Conservation (phyloP, 2,797 vertebrate genomes). For the Petrocephalus schoutedeni region DNA sequence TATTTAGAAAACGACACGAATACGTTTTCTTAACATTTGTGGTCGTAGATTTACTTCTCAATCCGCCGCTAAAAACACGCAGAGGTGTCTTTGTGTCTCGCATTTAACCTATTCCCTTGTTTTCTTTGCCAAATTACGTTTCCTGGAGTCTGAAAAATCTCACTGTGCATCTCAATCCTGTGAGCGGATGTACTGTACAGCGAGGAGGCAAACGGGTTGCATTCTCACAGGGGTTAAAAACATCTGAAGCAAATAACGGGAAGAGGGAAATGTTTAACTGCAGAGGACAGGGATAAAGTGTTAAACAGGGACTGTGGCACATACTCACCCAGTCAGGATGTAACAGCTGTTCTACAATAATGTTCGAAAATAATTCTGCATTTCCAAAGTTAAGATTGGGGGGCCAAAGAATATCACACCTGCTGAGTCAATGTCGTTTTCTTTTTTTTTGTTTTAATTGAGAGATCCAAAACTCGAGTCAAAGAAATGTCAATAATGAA, state of each 20-base stretch:
- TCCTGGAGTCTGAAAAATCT: neutral
- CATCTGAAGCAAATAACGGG: neutral
- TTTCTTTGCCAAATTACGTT: neutral
- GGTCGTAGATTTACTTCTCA: conserved; percentile 3
- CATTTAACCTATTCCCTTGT: neutral
- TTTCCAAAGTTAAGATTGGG: conserved; percentile 49
- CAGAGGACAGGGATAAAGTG: neutral
- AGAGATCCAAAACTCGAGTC: conserved; percentile 62
- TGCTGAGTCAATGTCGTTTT: conserved; percentile 67
- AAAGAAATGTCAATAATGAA: conserved; percentile 56
- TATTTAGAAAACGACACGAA: neutral
- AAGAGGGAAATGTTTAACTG: neutral
- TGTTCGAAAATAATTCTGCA: conserved; percentile 36
- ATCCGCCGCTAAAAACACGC: neutral
- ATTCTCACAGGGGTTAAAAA: neutral
- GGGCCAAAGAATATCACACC: conserved; percentile 66
- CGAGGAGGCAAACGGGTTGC: neutral
- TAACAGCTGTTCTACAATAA: conserved; percentile 33
- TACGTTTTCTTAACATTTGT: neutral
- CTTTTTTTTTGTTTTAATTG: conserved; percentile 61
- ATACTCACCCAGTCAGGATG: neutral
- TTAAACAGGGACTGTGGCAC: neutral
- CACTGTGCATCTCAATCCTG: neutral
- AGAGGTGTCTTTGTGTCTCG: neutral
- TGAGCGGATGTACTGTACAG: neutral